These are phyloP conservation scores for Drosophila ustulata DNA, from an alignment of 2,888 invertebrate species.

Conservation along the genomic window DNA sequence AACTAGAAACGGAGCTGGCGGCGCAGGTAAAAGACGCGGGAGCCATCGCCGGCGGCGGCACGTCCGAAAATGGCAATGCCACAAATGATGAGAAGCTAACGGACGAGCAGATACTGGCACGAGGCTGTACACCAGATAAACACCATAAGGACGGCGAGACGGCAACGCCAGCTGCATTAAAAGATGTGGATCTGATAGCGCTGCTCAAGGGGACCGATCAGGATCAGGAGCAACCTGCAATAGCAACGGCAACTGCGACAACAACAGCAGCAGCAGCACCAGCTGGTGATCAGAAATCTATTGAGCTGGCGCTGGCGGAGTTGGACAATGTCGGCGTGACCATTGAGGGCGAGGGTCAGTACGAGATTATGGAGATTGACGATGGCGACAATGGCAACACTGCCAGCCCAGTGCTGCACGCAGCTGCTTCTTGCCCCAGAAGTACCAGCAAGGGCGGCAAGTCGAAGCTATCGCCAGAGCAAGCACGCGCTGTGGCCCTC, in stretches of 20 bases:
- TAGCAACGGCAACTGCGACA: not conserved
- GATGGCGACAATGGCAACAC: conserved; percentile 59
- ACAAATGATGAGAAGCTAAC: conserved; percentile 4
- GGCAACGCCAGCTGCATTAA: conserved; percentile 44
- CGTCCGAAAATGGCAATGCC: conserved; percentile 30
- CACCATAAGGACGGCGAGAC: conserved; percentile 11
- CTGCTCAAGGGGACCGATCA: conserved; percentile 86
- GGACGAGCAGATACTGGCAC: conserved; percentile 18
- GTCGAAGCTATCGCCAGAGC: conserved; percentile 72
- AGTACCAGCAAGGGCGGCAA: conserved; percentile 36
- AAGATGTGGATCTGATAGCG: conserved; percentile 85
- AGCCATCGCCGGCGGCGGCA: not conserved
- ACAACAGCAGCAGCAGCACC: not conserved
- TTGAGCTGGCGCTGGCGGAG: conserved; percentile 59
- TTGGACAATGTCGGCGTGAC: conserved; percentile 78
- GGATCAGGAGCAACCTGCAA: conserved; percentile 79
- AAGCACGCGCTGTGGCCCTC: conserved; percentile 82
- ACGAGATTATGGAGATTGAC: conserved; percentile 83
- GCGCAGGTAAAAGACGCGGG: conserved; percentile 7
- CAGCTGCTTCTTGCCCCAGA: not conserved
- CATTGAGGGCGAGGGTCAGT: conserved; percentile 83
- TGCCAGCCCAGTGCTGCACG: conserved; percentile 23
- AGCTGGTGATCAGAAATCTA: conserved; percentile 24
- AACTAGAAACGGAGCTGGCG: conserved; percentile 4
- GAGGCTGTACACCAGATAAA: conserved; percentile 18